These are phyloP conservation scores for Mohoua ochrocephala DNA, from an alignment of 2,113 vertebrate genomes.

Conservation along the genomic window DNA sequence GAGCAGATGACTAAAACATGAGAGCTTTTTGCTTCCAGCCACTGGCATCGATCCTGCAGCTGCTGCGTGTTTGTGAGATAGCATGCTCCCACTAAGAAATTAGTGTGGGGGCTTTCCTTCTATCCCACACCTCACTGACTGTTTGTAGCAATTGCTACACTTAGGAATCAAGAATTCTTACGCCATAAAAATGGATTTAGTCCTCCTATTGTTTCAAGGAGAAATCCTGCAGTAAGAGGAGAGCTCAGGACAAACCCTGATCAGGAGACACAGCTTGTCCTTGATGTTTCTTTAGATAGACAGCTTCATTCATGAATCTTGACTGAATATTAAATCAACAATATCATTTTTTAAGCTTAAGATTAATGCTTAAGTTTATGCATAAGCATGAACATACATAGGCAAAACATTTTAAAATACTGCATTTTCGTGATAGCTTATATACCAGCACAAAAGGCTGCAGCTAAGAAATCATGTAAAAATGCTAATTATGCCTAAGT, in stretches of 20 bases:
- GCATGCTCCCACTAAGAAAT: not conserved
- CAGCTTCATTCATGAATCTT: not conserved
- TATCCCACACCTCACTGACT: not conserved
- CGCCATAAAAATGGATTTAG: not conserved
- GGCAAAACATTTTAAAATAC: not conserved
- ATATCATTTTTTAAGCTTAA: not conserved
- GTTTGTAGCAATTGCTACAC: not conserved
- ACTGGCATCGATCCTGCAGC: not conserved
- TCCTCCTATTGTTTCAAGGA: not conserved
- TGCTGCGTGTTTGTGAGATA: not conserved
- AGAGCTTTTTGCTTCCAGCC: not conserved
- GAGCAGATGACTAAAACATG: not conserved
- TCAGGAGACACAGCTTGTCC: not conserved
- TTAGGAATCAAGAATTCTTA: not conserved
- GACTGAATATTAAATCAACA: not conserved
- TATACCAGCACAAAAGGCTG: not conserved
- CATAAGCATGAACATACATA: not conserved
- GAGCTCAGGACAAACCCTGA: not conserved
- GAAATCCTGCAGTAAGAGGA: not conserved
- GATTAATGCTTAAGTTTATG: not conserved
- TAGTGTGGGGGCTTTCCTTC: not conserved
- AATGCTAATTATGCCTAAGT: slow-evolving; percentile 19
- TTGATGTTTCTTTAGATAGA: not conserved
- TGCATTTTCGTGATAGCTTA: not conserved
- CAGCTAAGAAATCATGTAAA: slow-evolving; percentile 4